These are phyloP conservation scores for Geodia barretti DNA, from an alignment of 37 sponge, comb jelly and placozoan species.

Conservation along the genomic window DNA sequence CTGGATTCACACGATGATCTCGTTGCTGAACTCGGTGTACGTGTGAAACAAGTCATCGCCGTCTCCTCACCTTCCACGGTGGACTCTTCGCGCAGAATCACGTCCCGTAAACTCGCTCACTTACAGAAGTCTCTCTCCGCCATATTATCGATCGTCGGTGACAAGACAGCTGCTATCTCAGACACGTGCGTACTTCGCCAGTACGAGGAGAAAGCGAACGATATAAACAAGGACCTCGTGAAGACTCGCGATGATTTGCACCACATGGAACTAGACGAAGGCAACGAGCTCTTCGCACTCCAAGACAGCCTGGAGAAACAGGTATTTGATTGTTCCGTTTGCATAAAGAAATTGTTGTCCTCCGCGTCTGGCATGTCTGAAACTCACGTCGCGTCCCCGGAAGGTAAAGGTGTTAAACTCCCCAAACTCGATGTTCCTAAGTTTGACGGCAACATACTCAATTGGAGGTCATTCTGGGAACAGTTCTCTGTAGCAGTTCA, in stretches of 20 bases:
- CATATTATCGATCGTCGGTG: too few species aligned
- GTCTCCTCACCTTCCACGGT: background rate
- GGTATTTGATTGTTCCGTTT: slow-evolving; percentile 10
- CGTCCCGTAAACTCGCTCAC: background rate
- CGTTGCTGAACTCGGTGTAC: background rate
- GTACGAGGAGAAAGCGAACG: too few species aligned
- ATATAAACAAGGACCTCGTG: too few species aligned
- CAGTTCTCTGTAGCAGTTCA: slow-evolving; percentile 11
- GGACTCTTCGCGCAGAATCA: background rate
- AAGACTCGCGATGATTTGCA: too few species aligned
- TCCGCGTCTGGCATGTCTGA: background rate
- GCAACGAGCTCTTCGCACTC: too few species aligned
- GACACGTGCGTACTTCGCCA: too few species aligned
- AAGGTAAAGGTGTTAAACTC: slow-evolving; percentile 23
- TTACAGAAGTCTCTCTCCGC: background rate
- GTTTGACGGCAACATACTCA: slow-evolving; percentile 28
- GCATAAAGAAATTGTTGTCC: slow-evolving; percentile 5
- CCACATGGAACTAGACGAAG: too few species aligned
- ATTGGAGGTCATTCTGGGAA: slow-evolving; percentile 29
- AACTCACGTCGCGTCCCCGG: background rate
- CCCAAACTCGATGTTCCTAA: slow-evolving; percentile 21
- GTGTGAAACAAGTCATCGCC: background rate
- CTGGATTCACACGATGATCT: background rate
- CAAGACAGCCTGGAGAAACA: too few species aligned
- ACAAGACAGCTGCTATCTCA: too few species aligned